Conservation (phyloP, 2,797 vertebrate species). For the Sebastolobus altivelis region DNA sequence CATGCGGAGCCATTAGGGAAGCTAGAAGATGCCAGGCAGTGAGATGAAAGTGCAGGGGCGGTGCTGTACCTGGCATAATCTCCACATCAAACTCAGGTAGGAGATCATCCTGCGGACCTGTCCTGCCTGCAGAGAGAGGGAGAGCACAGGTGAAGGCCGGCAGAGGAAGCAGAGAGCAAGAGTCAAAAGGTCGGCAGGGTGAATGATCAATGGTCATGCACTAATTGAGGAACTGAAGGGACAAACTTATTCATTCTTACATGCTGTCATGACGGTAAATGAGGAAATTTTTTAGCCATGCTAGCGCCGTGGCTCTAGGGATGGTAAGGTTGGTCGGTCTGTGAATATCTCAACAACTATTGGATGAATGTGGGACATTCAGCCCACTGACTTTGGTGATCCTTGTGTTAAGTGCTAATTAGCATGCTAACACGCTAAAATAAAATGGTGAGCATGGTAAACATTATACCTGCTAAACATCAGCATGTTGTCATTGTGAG, state of each 20-base stretch:
- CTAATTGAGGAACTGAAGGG: constrained; percentile 7
- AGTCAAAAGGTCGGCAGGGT: constrained; percentile 72
- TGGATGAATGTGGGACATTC: background rate
- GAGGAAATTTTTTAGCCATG: background rate
- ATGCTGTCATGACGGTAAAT: background rate
- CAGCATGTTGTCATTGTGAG: background rate
- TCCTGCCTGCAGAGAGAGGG: constrained; percentile 96
- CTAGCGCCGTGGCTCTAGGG: background rate
- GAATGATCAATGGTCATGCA: constrained; percentile 60
- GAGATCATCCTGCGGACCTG: constrained; percentile 96
- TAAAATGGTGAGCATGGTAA: background rate
- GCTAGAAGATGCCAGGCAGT: constrained; percentile 65
- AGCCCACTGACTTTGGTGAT: background rate
- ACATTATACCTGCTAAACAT: background rate
- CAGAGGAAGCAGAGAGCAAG: constrained; percentile 76
- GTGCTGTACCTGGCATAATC: constrained; percentile 98
- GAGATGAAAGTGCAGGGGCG: constrained; percentile 71
- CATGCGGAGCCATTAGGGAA: constrained; percentile 48
- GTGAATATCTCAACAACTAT: background rate
- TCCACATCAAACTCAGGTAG: constrained; percentile 99
- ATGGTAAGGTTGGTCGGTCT: background rate
- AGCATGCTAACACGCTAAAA: background rate
- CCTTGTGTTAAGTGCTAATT: background rate
- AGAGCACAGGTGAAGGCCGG: constrained; percentile 84
- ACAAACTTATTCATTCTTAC: background rate